Evolutionary conservation across 23 tunicate genomes (phyloP), one percentile per base, ranked within the genome.

Genomic region (Phallusia fumigata): DNA sequence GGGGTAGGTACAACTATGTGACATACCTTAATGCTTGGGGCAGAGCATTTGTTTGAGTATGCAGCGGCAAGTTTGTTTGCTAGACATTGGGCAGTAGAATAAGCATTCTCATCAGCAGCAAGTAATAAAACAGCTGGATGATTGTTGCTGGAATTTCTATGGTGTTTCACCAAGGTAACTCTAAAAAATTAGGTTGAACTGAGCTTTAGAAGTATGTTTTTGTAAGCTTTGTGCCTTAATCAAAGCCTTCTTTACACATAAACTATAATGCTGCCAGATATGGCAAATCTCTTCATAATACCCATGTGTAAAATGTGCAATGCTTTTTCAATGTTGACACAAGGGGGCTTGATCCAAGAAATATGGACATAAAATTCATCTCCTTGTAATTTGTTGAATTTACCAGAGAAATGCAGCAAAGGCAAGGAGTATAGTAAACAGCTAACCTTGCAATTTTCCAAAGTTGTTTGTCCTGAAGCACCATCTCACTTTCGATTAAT

Each of bases 51-150:
- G 47, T 49, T 40, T 31, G 96, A 91, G 83, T 86, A 91, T 18
- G 75, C 80, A 36, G 78, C 45, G 44, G 96, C 88, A 11, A 91
- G 45, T 35, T 86, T 65, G 36, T 34, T 36, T 1, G 96, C 90
- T 0, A 91, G 84, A 34, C 87, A 79, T 45, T 91, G 79, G 19
- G 78, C 30, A 53, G 90, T 81, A n/a, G 72, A 15, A 31, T 47
- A 30, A 18, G 86, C 40, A 40, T 76, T 30, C 6, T 65, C 52
- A 32, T 79, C 75, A 0, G 95, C 86, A 18, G 74, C 86, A 34
- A 90, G 50, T 90, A 90, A 76, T 2, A 90, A 18, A 72, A 90
- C 87, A 30, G 90, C 89, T 5, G 95, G 95, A n/a, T 85, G 82
- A 53, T 15, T 30, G 65, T 84, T 84, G 33, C 86, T 52, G 18